Evolutionary conservation across 2,797 vertebrate genomes (phyloP), one percentile per base, ranked within the genome.

Genomic region (Galagoides demidoff): DNA sequence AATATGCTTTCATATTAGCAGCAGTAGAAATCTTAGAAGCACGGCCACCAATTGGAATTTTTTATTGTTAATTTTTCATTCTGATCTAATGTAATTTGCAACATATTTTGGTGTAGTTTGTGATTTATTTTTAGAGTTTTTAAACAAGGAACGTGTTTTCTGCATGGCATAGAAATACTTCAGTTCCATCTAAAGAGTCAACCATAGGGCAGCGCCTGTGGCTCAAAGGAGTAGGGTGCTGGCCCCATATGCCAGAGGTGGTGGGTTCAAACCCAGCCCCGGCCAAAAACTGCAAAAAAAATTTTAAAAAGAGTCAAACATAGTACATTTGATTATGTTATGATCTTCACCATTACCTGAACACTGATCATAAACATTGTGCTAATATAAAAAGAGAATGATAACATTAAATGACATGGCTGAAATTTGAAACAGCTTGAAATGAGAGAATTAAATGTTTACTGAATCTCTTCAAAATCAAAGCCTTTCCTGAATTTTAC

Each of bases 31-130:
- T 57, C 88, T 94, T 55, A 59, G 57, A 92, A 94, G 17, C 17
- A 29, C 20, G 19, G 25, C 1, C 31, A 94, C 31, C 84, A 39
- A 61, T 52, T 13, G 17, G 25, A 73, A 5, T 20, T 31, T 76
- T 94, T 63, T 87, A 70, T 91, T 85, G 85, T 79, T 88, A 93
- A 78, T 55, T 85, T 93, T 29, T 5, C 29, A 90, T 79, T 88
- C 43, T 34, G 16, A 81, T 91, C 29, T 71, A 89, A n/a, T 71
- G 0, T 64, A 55, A 89, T 76, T 85, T 85, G 9, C 8, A 83
- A 19, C 71, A 37, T 19, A 77, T 90, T 92, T 87, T 89, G 6
- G 74, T 92, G 22, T 55, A 70, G 39, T 39, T 93, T 90, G n/a
- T 90, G 57, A 59, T 89, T 27, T 4, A 55, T 88, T 76, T 76